phyloP scores from a whole-genome alignment of 2,888 invertebrate genomes.

The Strigamia transsilvanica region DNA sequence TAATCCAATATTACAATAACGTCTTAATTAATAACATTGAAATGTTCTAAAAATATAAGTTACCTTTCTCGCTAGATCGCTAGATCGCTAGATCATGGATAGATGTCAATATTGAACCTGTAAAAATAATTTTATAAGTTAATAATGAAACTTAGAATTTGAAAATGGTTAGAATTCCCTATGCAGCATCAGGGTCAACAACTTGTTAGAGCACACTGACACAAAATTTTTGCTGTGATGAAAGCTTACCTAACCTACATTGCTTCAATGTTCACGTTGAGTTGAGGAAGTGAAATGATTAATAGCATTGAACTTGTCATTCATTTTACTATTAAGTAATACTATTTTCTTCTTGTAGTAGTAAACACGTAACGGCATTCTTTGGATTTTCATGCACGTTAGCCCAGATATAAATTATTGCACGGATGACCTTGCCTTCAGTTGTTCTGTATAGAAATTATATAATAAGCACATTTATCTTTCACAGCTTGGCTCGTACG shows the following conservation, averaged over 20 bases:
- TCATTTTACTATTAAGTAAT: slow-evolving; percentile 13
- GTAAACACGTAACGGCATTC: neutral
- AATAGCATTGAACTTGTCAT: slow-evolving; percentile 32
- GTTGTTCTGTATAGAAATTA: neutral
- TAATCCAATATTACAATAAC: neutral
- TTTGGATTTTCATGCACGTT: neutral
- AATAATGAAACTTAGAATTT: neutral
- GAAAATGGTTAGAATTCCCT: neutral
- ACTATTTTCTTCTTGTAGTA: slow-evolving; percentile 13
- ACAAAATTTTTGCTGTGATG: neutral
- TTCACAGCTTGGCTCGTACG: neutral
- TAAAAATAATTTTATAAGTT: no score
- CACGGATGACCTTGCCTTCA: neutral
- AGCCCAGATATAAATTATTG: neutral
- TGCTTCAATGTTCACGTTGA: slow-evolving; percentile 4
- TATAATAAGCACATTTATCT: neutral
- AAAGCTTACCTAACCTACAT: slow-evolving; percentile 27
- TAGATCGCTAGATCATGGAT: no score
- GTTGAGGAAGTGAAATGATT: slow-evolving; percentile 44
- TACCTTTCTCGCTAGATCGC: no score
- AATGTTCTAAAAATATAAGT: no score
- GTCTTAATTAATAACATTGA: no score
- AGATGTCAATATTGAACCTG: no score
- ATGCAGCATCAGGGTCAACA: neutral
- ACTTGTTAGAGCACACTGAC: slow-evolving; percentile 37